A percentile compares a stretch with the other conserved stretches of the same genome.
These are phyloP conservation scores for Dinoponera quadriceps DNA, from an alignment of 1,140 invertebrate species.

Conservation along the genomic window DNA sequence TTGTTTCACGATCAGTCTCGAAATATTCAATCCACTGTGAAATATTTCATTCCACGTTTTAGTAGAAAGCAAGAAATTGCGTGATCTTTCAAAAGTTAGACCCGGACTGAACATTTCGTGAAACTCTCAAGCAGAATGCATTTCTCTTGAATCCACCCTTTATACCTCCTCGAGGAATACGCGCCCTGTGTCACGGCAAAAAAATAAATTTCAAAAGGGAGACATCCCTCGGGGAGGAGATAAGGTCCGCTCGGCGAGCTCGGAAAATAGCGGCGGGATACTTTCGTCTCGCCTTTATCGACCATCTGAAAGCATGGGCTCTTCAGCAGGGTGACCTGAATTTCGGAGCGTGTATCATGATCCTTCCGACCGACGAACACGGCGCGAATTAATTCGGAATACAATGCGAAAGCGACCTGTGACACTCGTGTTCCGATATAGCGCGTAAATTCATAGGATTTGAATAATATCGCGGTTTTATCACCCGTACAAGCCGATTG, in stretches of 20 bases:
- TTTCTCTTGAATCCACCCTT: neutral
- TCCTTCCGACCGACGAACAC: neutral
- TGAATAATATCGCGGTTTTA: neutral
- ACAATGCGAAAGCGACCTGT: neutral
- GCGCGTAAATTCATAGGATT: neutral
- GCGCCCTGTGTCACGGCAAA: conserved; percentile 21
- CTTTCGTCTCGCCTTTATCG: conserved; percentile 37
- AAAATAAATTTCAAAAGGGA: conserved; percentile 67
- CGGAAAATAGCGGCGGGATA: neutral
- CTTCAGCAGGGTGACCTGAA: conserved; percentile 25
- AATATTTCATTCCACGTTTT: too few relatives aligned
- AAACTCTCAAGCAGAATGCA: neutral
- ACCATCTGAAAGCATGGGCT: conserved; percentile 38
- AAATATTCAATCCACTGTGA: too few relatives aligned
- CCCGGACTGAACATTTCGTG: neutral
- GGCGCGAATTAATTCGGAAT: conserved; percentile 4
- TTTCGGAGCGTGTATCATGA: conserved; percentile 7
- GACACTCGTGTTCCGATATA: neutral
- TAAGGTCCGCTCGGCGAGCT: conserved; percentile 7
- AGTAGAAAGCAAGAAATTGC: too few relatives aligned
- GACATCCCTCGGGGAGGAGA: conserved; percentile 35
- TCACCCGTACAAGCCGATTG: neutral
- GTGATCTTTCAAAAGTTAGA: too few relatives aligned
- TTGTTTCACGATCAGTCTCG: too few relatives aligned
- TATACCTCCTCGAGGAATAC: conserved; percentile 30